Conservation (phyloP, 2,113 vertebrate genomes). For the Grammomys dolichurus region DNA sequence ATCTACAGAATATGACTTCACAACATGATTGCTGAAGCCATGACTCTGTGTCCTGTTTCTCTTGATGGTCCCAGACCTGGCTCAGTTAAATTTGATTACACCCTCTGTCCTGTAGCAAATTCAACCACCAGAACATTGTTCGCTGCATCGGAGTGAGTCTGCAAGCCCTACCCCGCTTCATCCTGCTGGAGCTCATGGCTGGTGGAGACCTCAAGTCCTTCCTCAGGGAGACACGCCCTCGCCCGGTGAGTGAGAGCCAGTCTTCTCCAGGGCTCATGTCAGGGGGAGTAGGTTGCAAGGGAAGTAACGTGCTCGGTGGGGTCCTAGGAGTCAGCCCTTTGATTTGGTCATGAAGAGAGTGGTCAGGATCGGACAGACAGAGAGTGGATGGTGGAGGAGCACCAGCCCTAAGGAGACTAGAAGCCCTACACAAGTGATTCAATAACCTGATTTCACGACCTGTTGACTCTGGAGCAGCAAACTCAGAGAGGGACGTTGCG, state of each 20-base stretch:
- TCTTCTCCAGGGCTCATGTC: background rate
- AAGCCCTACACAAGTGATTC: background rate
- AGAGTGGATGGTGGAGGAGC: background rate
- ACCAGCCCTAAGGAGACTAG: background rate
- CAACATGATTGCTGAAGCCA: background rate
- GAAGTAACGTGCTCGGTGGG: background rate
- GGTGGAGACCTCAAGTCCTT: slow-evolving; percentile 98
- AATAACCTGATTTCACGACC: background rate
- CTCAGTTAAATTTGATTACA: background rate
- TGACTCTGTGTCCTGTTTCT: background rate
- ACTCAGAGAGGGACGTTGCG: background rate
- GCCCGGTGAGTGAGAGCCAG: slow-evolving; percentile 90
- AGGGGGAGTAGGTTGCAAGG: background rate
- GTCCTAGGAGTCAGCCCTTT: fast-evolving
- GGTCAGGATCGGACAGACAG: background rate
- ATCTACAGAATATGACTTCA: background rate
- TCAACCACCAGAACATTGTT: slow-evolving; percentile 99
- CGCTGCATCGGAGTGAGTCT: slow-evolving; percentile 97
- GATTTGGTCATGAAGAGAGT: too few species aligned
- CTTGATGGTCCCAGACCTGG: background rate
- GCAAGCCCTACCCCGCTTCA: slow-evolving; percentile 97
- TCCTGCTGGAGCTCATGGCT: slow-evolving; percentile 98
- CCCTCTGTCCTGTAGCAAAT: slow-evolving; percentile 91
- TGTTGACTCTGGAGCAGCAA: background rate
- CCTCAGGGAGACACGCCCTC: slow-evolving; percentile 95